These are phyloP conservation scores for Psittacula cyanocephala DNA, from an alignment of 2,113 vertebrate genomes.

Conservation along the genomic window DNA sequence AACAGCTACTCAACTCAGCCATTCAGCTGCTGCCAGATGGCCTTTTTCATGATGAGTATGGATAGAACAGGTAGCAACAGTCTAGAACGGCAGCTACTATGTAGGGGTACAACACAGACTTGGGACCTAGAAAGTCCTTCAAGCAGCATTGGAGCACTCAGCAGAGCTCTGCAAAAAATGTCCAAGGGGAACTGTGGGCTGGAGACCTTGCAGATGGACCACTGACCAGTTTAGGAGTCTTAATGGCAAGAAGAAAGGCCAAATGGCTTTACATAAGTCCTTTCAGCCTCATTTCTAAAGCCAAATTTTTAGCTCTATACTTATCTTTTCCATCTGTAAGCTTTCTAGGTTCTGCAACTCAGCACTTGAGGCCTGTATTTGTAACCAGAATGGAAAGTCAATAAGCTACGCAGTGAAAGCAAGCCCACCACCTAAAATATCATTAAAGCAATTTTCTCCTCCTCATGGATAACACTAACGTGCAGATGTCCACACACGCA, in stretches of 20 bases:
- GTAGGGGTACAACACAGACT: background rate
- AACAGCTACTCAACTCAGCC: background rate
- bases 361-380: background rate
- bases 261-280: background rate
- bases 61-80: background rate
- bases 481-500: background rate
- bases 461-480: background rate
- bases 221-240: background rate
- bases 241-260: background rate
- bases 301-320: background rate
- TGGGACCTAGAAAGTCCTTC: background rate
- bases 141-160: background rate
- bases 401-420: background rate
- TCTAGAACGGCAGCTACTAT: background rate
- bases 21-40: background rate
- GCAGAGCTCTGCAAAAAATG: background rate
- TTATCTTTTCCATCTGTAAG: background rate
- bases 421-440: background rate
- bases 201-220: no score
- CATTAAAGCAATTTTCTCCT: background rate
- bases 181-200: background rate
- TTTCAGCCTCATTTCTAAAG: background rate
- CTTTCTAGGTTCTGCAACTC: background rate
- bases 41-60: background rate
- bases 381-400: background rate